Base-by-base conservation (phyloP, 2,888 invertebrate species). In the Xanthia icteritia region DNA sequence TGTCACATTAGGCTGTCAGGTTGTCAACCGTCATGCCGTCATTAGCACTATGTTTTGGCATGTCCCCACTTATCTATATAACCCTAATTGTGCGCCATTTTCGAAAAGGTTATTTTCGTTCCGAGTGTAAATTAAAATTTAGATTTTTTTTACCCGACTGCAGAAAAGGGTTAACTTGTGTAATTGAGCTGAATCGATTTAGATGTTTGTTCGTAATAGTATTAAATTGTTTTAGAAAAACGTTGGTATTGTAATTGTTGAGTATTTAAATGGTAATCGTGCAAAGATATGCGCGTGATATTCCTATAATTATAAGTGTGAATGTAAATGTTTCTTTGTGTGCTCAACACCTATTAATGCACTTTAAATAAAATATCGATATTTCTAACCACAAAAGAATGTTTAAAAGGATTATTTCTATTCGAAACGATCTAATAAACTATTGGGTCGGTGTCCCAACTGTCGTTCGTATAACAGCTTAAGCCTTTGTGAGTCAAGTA, bases 1-100 rank as follows among this genome's bases (percentile, higher is more conserved):
- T 90, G 93, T 93, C 94, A 91, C 89, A 91, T 93, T 92, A 92
- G 86, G 82, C 82, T 89, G 89, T 92, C 91, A 90, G 75, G 73
- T 83, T 86, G 79, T 83, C 80, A 86, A 73, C 79, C 77, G 88
- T 88, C 88, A 90, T 88, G 90, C 89, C 42, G 87, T 87, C 77
- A 87, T 87, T 87, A 85, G 83, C 88, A 86, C 87, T 75, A 72
- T 85, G 87, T 88, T 88, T 86, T 86, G 89, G 85, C 83, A 83
- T 83, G 83, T 77, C 69, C 45, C 82, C 79, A 88, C 73, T 88
- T 89, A 88, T 84, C 87, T 88, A 81, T 84, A 79, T 76, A 84
- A 77, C 79, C 81, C 81, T 85, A 86, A 88, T 87, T 90, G 81
- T 81, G 42, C 73, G 63, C 81, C 74, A 77, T 85, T 77, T 75